A percentile compares a stretch with the other conserved stretches of the same genome.
phyloP scores from a whole-genome alignment of 2,797 vertebrate species.

The Sarcophilus harrisii region DNA sequence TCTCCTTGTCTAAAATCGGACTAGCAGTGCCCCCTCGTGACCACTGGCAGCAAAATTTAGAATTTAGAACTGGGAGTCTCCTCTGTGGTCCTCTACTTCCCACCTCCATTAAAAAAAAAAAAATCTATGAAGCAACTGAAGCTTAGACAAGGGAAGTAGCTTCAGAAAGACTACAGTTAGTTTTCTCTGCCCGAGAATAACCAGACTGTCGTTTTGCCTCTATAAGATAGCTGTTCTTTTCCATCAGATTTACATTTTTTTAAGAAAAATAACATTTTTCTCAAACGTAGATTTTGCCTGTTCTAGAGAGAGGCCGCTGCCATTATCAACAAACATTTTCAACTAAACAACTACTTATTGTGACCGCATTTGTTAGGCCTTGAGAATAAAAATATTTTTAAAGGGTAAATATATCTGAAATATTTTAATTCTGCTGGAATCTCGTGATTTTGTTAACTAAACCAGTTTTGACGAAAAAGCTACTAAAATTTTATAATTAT shows the following conservation, averaged over 20 bases:
- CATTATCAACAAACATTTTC: background rate
- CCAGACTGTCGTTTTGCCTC: background rate
- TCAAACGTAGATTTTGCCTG: background rate
- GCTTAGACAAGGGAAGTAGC: background rate
- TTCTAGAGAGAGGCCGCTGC: background rate
- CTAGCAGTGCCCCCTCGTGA: conserved; percentile 79
- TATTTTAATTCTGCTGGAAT: background rate
- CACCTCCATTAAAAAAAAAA: background rate
- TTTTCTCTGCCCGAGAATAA: background rate
- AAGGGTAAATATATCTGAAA: background rate
- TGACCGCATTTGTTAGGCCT: background rate
- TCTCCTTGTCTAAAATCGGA: conserved; percentile 28
- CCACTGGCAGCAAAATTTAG: background rate
- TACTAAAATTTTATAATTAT: background rate
- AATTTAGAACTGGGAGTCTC: background rate
- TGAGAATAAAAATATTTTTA: background rate
- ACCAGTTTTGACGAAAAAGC: background rate
- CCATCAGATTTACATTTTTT: background rate
- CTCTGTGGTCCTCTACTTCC: background rate
- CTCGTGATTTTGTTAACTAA: background rate
- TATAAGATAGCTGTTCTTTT: background rate
- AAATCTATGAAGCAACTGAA: background rate
- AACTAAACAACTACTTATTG: background rate
- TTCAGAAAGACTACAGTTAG: background rate
- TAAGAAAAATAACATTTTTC: background rate